Evolutionary conservation across 2,888 invertebrate genomes (phyloP).

Genomic region (Xanthia icteritia): DNA sequence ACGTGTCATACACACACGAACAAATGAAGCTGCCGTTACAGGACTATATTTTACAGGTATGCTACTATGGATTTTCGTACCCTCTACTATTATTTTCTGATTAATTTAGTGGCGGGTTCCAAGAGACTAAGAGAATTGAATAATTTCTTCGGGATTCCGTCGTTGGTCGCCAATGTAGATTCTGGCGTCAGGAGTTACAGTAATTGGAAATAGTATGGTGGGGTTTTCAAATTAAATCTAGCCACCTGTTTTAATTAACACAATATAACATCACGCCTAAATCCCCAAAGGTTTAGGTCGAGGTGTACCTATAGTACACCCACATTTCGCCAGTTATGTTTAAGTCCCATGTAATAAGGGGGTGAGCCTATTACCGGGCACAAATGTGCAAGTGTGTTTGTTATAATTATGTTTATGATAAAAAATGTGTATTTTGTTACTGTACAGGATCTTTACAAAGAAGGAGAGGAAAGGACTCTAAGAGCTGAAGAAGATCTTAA

Average conservation of each 20-base stretch:
- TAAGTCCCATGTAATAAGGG: too few relatives aligned
- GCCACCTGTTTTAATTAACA: background rate
- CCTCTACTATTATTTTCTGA: background rate
- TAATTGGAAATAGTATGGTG: background rate
- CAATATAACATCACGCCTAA: too few relatives aligned
- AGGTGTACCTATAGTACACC: too few relatives aligned
- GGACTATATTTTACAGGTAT: constrained; percentile 69
- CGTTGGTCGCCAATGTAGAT: background rate
- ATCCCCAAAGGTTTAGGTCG: too few relatives aligned
- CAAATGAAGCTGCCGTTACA: constrained; percentile 76
- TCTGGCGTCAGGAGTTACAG: background rate
- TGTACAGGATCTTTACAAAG: constrained; percentile 87
- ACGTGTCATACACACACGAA: constrained; percentile 68
- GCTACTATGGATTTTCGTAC: background rate
- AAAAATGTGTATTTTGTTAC: constrained; percentile 52
- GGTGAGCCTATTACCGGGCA: too few relatives aligned
- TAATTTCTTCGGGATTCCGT: background rate
- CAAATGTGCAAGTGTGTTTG: too few relatives aligned
- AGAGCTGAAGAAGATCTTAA: constrained; percentile 80
- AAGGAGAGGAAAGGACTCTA: constrained; percentile 74
- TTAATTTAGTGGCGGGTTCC: background rate
- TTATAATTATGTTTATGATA: background rate
- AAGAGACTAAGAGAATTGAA: background rate
- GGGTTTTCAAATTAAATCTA: background rate
- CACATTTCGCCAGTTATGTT: too few relatives aligned